A percentile compares a stretch with the other conserved stretches of the same genome.
phyloP scores from a whole-genome alignment of 2,888 invertebrate species.

The Nomada fabriciana region DNA sequence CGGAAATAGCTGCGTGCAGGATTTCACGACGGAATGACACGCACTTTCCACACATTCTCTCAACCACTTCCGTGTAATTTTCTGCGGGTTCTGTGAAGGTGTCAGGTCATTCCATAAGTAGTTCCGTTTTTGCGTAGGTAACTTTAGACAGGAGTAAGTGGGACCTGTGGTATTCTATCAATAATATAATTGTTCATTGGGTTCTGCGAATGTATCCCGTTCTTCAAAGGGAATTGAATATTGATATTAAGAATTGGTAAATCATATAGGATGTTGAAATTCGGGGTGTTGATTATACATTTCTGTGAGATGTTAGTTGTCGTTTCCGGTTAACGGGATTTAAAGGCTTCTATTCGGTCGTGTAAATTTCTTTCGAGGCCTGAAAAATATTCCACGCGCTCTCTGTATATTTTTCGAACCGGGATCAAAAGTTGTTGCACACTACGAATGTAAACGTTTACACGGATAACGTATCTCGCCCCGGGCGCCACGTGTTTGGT shows the following conservation, averaged over 20 bases:
- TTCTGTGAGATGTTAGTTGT: no score
- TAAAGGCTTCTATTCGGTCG: neutral
- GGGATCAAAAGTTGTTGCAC: conserved; percentile 29
- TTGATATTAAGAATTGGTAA: no score
- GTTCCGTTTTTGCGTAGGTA: no score
- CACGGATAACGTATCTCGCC: conserved; percentile 35
- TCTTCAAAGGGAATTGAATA: no score
- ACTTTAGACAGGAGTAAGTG: no score
- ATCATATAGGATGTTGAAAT: no score
- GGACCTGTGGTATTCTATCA: no score
- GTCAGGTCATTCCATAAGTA: neutral
- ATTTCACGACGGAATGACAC: conserved; percentile 36
- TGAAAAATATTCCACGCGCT: conserved; percentile 12
- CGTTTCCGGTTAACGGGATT: no score
- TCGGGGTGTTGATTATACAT: no score
- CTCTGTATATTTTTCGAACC: conserved; percentile 33
- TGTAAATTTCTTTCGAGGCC: neutral
- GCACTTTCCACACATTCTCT: conserved; percentile 52
- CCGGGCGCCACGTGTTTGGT: conserved; percentile 24
- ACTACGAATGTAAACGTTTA: conserved; percentile 35
- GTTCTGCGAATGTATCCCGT: no score
- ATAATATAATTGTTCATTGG: no score
- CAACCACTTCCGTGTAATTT: conserved; percentile 46
- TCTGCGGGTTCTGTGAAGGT: neutral
- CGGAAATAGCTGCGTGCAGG: conserved; percentile 63